phyloP scores from a whole-genome alignment of 2,113 vertebrate genomes.

The Archilochus colubris region DNA sequence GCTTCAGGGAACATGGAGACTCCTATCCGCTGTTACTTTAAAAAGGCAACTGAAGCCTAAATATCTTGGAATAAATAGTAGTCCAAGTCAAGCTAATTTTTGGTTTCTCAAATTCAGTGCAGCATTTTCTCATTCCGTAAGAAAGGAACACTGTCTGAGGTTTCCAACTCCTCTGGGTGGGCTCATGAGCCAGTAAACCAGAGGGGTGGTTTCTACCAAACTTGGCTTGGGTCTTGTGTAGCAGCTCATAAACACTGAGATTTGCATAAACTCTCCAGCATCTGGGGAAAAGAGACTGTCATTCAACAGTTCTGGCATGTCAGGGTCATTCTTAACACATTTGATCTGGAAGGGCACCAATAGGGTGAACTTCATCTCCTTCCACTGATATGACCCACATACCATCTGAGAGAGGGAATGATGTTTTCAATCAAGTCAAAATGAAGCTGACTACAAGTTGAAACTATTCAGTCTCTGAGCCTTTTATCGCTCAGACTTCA shows the following conservation, averaged over 20 bases:
- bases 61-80: background rate
- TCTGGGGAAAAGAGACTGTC: background rate
- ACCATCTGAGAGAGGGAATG: background rate
- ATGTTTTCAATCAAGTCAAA: conserved; percentile 21
- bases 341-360: background rate
- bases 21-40: conserved; percentile 30
- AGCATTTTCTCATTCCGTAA: conserved; percentile 8
- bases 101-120: background rate
- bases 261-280: conserved; percentile 38
- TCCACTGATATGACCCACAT: background rate
- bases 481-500: background rate
- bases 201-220: background rate
- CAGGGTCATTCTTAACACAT: conserved; percentile 8
- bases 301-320: conserved; percentile 9
- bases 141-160: conserved; percentile 24
- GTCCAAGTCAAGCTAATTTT: background rate
- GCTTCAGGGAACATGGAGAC: conserved; percentile 14
- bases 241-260: conserved; percentile 40
- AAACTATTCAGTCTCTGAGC: background rate
- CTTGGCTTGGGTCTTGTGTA: background rate
- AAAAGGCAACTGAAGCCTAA: conserved; percentile 27
- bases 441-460: background rate
- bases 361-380: background rate
- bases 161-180: conserved; percentile 36
- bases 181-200: background rate